Base-by-base conservation (phyloP, 2,888 invertebrate genomes). In the Plagodis dolabraria region DNA sequence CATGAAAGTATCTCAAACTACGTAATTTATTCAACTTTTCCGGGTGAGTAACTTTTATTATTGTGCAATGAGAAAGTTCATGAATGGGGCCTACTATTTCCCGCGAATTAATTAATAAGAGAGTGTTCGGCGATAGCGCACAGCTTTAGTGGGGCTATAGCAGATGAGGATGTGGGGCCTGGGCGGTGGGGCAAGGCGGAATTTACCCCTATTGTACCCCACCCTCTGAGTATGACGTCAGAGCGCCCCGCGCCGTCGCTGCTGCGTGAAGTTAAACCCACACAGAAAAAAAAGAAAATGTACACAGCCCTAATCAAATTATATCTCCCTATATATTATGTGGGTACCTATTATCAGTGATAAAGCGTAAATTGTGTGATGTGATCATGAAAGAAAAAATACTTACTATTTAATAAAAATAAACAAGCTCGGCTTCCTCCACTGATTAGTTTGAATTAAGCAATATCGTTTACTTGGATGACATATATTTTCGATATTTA, bases 171-270 rank as follows among this genome's bases (percentile, higher is more conserved):
- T 47, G 59, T 47, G 53, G 35, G 40, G 52, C 35, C 38, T 5
- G 50, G 53, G 1, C 22, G 57, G 40, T 58, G 10, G 52, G n/a
- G 45, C 43, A 33, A 51, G 61, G 50, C 52, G 63, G 63, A 51
- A 47, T 33, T 33, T 42, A 45, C 61, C 61, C 67, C 68, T 69
- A 65, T 61, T 55, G 2, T 2, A 22, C 22, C 22, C 22, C 22
- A 22, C 65, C 48, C 75, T 66, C 59, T 51, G 45, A 63, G 57
- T 69, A 71, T 80, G 79, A 80, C 80, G 81, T 81, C 79, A 80
- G 67, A 67, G 63, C 66, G n/a, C 46, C n/a, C n/a, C n/a, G n/a
- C n/a, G n/a, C n/a, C n/a, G n/a, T n/a, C 49, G 60, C 64, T 67
- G 61, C 64, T 63, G 69, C 68, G 71, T 64, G 75, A 65, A 68